Evolutionary conservation across 2,113 vertebrate species (phyloP).

Genomic region (Mixornis gularis): DNA sequence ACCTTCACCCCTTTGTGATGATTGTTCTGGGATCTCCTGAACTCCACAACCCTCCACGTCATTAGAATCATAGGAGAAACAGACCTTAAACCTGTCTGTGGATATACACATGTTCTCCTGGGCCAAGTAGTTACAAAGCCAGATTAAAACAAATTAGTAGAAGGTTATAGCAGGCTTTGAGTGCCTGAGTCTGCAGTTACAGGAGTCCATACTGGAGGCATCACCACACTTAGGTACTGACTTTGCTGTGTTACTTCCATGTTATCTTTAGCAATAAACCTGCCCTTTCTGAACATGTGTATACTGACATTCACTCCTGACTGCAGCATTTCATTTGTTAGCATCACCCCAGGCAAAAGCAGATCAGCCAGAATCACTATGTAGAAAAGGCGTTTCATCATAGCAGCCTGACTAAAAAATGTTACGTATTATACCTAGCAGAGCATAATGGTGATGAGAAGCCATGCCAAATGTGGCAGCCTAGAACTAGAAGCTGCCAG

Average conservation of each 20-base stretch:
- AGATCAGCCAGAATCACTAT: neutral
- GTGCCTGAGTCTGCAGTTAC: neutral
- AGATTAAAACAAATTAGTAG: neutral
- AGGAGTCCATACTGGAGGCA: neutral
- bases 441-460: neutral
- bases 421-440: neutral
- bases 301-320: neutral
- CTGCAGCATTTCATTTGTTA: neutral
- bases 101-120: neutral
- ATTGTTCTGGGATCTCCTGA: neutral
- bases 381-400: neutral
- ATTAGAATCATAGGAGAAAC: neutral
- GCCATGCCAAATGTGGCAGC: neutral
- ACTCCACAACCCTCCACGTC: neutral
- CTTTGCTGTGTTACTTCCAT: neutral
- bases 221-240: neutral
- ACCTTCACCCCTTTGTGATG: neutral
- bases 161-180: neutral
- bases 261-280: neutral
- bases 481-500: conserved; percentile 4
- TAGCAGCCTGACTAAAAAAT: neutral
- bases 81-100: neutral
- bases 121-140: neutral
- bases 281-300: neutral
- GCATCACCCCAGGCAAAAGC: neutral